Percentiles rank a stretch among this genome's conserved stretches.
Evolutionary conservation across 2,888 invertebrate genomes (phyloP).

Genomic region (Chrysolina haemoptera): DNA sequence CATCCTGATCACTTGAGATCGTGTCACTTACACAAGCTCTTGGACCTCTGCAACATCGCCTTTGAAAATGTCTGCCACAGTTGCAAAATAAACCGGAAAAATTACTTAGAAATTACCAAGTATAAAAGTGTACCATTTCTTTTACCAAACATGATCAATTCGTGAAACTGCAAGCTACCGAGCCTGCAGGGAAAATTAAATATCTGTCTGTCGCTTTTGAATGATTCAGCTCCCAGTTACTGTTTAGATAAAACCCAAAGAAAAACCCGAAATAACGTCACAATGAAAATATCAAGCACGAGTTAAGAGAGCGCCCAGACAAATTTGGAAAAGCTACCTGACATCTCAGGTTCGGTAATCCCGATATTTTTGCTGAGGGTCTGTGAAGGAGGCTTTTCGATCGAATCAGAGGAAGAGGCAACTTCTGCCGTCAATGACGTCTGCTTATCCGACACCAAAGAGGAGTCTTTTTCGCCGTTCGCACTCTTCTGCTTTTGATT

Average conservation of each 20-base stretch:
- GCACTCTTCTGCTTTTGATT: constrained; percentile 59
- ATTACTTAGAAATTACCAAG: too few species aligned
- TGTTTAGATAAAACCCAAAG: neutral
- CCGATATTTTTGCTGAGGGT: constrained; percentile 17
- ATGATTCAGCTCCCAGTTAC: too few species aligned
- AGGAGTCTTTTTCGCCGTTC: constrained; percentile 6
- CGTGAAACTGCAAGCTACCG: too few species aligned
- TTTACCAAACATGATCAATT: too few species aligned
- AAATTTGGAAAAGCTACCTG: constrained; percentile 43
- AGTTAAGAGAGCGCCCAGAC: constrained; percentile 21
- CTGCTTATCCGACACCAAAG: neutral
- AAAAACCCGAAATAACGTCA: neutral
- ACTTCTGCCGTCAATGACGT: neutral
- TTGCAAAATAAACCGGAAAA: too few species aligned
- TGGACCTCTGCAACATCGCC: too few species aligned
- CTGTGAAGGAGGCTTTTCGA: constrained; percentile 1
- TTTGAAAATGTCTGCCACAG: too few species aligned
- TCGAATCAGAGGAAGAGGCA: neutral
- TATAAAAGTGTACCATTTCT: too few species aligned
- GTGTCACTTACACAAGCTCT: too few species aligned
- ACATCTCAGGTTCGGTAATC: constrained; percentile 47
- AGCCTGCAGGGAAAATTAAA: too few species aligned
- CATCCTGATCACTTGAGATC: too few species aligned
- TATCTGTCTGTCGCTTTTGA: too few species aligned
- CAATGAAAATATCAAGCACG: neutral